These are phyloP conservation scores for Parus major DNA, from an alignment of 2,113 vertebrate genomes.

Conservation along the genomic window DNA sequence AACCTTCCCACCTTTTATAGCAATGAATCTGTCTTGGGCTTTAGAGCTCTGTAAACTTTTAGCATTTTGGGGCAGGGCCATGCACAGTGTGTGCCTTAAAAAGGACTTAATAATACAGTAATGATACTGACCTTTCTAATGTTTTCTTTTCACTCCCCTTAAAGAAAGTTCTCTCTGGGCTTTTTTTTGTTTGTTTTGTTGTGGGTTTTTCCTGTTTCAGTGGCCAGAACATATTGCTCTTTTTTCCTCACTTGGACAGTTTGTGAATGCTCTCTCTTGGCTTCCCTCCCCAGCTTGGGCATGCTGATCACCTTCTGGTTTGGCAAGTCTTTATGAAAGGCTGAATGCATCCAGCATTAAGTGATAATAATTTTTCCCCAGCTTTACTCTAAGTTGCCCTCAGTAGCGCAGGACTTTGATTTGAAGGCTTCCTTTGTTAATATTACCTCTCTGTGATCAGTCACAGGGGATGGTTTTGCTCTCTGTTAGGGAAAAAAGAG, in stretches of 20 bases:
- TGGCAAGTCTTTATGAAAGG: background rate
- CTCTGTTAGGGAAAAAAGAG: background rate
- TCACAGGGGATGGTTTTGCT: background rate
- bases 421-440: background rate
- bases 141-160: background rate
- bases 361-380: accelerated
- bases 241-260: background rate
- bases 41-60: background rate
- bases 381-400: background rate
- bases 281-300: background rate
- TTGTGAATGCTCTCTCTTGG: background rate
- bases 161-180: background rate
- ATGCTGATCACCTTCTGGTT: background rate
- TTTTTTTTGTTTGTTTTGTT: background rate
- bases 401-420: background rate
- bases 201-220: background rate
- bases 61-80: background rate
- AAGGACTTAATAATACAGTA: background rate
- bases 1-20: background rate
- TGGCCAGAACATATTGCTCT: accelerated
- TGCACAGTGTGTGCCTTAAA: background rate
- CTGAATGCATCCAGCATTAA: background rate
- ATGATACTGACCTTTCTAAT: background rate
- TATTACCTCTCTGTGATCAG: background rate
- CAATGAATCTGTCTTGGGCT: background rate